phyloP scores from a whole-genome alignment of 2,113 vertebrate genomes.

The Hippocampus barbouri region DNA sequence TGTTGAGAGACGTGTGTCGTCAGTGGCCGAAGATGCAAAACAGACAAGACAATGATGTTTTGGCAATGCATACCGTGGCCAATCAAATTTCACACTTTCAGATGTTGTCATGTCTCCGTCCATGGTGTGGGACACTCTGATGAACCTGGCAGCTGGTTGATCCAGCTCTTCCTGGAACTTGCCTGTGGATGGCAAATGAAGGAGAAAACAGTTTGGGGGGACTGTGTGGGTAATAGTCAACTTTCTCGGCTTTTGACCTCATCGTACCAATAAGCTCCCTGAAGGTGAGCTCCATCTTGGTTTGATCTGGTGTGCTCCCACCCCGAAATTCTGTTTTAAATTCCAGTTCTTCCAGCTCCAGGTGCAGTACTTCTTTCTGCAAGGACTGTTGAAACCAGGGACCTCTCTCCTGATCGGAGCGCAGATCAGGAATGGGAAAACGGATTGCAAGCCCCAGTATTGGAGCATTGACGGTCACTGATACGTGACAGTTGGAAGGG shows the following conservation, averaged over 20 bases:
- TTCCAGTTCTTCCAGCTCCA: slow-evolving; percentile 85
- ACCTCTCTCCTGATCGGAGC: slow-evolving; percentile 94
- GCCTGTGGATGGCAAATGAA: slow-evolving; percentile 61
- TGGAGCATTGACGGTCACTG: slow-evolving; percentile 81
- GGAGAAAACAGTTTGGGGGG: neutral
- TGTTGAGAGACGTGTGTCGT: slow-evolving; percentile 1
- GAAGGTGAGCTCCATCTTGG: slow-evolving; percentile 91
- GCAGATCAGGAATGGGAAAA: slow-evolving; percentile 94
- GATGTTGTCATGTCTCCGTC: slow-evolving; percentile 86
- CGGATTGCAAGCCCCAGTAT: slow-evolving; percentile 82
- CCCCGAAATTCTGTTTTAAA: slow-evolving; percentile 88
- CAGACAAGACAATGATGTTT: neutral
- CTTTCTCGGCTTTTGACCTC: slow-evolving; percentile 9
- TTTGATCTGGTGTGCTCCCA: slow-evolving; percentile 84
- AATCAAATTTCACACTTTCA: slow-evolving; percentile 89
- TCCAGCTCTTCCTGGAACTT: slow-evolving; percentile 83
- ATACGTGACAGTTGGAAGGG: slow-evolving; percentile 83
- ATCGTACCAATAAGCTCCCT: slow-evolving; percentile 85
- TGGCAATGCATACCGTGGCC: slow-evolving; percentile 79
- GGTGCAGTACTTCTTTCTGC: slow-evolving; percentile 87
- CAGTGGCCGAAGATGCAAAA: neutral
- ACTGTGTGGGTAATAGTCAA: neutral
- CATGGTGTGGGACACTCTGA: slow-evolving; percentile 83
- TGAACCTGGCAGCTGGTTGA: slow-evolving; percentile 74
- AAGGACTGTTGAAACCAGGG: slow-evolving; percentile 98